Evolutionary conservation across 2,113 vertebrate species (phyloP).

Genomic region (Brevimyrus niger): DNA sequence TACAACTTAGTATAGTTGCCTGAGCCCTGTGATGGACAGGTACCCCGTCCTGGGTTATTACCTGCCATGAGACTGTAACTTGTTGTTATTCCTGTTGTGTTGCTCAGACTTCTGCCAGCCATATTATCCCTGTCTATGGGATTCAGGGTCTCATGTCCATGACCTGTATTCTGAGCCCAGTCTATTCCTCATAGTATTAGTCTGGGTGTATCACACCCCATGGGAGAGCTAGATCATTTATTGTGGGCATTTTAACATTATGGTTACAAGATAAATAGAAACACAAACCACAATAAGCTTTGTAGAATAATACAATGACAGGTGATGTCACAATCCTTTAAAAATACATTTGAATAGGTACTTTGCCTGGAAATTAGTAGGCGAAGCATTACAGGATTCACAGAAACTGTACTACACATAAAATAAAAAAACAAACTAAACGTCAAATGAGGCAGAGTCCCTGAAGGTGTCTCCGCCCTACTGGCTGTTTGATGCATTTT

Average conservation of each 20-base stretch:
- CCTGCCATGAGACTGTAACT: not conserved
- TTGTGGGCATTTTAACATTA: not conserved
- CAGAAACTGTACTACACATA: not conserved
- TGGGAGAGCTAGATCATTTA: not conserved
- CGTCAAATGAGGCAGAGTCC: too few species aligned
- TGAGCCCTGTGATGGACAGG: not conserved
- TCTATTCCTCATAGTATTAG: not conserved
- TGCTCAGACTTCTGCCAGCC: not conserved
- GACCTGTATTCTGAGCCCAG: not conserved
- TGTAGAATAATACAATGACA: not conserved
- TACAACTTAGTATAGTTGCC: not conserved
- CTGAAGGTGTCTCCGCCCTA: not conserved
- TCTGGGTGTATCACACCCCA: not conserved
- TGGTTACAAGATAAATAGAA: not conserved
- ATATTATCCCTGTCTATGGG: not conserved
- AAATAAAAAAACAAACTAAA: not conserved
- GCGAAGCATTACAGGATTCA: not conserved
- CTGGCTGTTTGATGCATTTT: conserved; percentile 2
- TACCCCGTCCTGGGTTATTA: not conserved
- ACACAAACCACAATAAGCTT: not conserved
- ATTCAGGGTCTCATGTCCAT: not conserved
- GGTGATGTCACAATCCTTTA: not conserved
- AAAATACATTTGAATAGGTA: not conserved
- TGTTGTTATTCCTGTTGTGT: not conserved
- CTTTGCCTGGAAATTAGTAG: not conserved